Percentiles rank a stretch among this genome's conserved stretches.
Evolutionary conservation across 2,113 vertebrate species (phyloP).

Genomic region (Saimiri boliviensis): DNA sequence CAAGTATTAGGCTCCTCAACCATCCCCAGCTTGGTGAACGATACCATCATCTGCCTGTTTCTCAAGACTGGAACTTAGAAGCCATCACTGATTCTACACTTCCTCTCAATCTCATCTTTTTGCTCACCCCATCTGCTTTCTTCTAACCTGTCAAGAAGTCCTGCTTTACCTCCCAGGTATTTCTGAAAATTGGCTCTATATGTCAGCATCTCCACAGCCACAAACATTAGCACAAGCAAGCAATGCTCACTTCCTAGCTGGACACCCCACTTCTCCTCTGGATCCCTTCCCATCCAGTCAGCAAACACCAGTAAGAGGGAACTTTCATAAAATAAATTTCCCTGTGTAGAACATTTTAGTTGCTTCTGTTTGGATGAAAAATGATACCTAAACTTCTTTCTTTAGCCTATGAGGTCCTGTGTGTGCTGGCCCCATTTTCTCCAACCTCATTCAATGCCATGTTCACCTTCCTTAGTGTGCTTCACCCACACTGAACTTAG

Average conservation of each 20-base stretch:
- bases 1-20: background rate
- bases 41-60: background rate
- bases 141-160: background rate
- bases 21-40: background rate
- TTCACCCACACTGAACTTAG: background rate
- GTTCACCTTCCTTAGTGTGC: background rate
- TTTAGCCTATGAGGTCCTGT: background rate
- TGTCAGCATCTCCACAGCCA: background rate
- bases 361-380: background rate
- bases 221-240: background rate
- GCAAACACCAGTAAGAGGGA: background rate
- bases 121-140: background rate
- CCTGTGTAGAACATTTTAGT: background rate
- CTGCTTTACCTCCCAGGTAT: background rate
- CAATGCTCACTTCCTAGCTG: background rate
- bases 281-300: background rate
- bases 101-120: background rate
- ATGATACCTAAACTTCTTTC: background rate
- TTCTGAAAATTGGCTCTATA: background rate
- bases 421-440: background rate
- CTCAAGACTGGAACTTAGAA: background rate
- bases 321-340: background rate
- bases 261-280: background rate
- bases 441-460: background rate
- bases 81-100: background rate